Evolutionary conservation across 1,140 invertebrate species (phyloP).

Genomic region (Diabrotica virgifera): DNA sequence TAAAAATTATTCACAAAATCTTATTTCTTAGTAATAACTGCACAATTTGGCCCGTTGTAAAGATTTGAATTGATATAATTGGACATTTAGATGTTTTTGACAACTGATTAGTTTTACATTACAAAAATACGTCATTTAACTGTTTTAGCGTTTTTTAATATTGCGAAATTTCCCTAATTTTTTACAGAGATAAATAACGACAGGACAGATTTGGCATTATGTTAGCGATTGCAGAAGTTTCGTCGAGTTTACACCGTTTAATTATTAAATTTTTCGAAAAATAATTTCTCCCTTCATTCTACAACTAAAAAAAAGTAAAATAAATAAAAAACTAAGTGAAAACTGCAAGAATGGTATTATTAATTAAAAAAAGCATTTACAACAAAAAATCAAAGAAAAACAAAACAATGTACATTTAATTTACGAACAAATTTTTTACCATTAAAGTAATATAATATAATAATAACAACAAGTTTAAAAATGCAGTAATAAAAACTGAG

Average conservation of each 20-base stretch:
- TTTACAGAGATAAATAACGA: too few species aligned
- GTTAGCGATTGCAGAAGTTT: too few species aligned
- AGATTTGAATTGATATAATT: too few species aligned
- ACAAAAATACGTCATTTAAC: too few species aligned
- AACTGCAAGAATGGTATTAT: slow-evolving; percentile 68
- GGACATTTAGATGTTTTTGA: too few species aligned
- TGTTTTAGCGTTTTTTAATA: too few species aligned
- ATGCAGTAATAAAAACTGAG: slow-evolving; percentile 27
- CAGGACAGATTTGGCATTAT: too few species aligned
- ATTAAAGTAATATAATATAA: slow-evolving; percentile 53
- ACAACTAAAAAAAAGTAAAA: slow-evolving; percentile 42
- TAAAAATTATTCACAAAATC: too few species aligned
- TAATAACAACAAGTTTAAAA: slow-evolving; percentile 60
- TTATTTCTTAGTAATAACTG: too few species aligned
- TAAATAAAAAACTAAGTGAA: slow-evolving; percentile 58
- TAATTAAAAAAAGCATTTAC: slow-evolving; percentile 65
- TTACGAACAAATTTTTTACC: slow-evolving; percentile 64
- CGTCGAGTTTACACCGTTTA: background rate
- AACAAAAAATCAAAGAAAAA: slow-evolving; percentile 65
- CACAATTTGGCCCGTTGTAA: too few species aligned
- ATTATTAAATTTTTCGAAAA: background rate
- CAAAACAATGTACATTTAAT: slow-evolving; percentile 68
- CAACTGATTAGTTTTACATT: too few species aligned
- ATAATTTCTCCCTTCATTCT: slow-evolving; percentile 6
- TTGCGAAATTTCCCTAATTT: too few species aligned